Percentiles rank a stretch among this genome's conserved stretches.
phyloP scores from a whole-genome alignment of 1,140 invertebrate species.

The Aleiodes sp. region DNA sequence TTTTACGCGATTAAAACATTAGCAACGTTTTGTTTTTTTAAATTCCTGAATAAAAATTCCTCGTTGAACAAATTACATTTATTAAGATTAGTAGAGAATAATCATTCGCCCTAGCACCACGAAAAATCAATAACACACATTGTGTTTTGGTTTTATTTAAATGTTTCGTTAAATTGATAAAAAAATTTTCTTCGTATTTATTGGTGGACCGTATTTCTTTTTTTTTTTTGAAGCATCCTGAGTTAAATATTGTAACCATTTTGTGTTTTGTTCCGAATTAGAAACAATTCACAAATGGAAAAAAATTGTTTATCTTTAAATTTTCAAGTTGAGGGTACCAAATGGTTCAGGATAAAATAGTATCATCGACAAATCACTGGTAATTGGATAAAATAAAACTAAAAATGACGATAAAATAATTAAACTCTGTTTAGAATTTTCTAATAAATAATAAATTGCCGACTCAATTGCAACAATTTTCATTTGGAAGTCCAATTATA shows the following conservation, averaged over 20 bases:
- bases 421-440: background rate
- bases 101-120: constrained; percentile 2
- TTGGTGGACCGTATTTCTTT: constrained; percentile 60
- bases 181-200: constrained; percentile 38
- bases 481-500: background rate
- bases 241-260: constrained; percentile 67
- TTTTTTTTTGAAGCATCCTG: constrained; percentile 67
- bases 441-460: background rate
- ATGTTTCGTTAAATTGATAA: background rate
- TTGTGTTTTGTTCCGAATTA: constrained; percentile 55
- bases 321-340: constrained; percentile 1
- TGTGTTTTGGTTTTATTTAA: background rate
- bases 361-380: too few relatives aligned
- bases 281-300: constrained; percentile 45
- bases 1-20: constrained; percentile 50
- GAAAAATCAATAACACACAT: background rate
- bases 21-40: constrained; percentile 45
- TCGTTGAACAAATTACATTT: background rate
- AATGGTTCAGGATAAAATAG: too few relatives aligned
- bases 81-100: background rate
- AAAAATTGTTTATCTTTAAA: background rate
- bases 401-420: background rate
- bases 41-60: constrained; percentile 8
- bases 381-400: background rate
- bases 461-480: background rate